Evolutionary conservation across 2,888 invertebrate species (phyloP).

Genomic region (Sympetrum striolatum): DNA sequence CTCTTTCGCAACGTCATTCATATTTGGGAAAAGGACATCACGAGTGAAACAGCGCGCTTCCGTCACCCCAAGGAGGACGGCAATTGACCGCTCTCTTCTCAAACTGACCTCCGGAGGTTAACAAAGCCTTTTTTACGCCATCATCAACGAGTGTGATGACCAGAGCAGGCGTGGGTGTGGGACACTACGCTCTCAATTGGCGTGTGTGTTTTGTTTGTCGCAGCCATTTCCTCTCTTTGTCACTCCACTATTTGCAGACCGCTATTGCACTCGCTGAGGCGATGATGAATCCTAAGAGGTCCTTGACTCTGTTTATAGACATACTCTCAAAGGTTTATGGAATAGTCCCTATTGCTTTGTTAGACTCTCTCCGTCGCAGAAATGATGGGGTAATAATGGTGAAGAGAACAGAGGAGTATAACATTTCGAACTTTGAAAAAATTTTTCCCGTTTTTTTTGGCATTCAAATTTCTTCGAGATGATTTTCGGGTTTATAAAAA

Average conservation of each 20-base stretch:
- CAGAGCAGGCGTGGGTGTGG: constrained; percentile 1
- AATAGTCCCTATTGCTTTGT: not conserved
- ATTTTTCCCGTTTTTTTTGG: no score
- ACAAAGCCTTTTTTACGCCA: not conserved
- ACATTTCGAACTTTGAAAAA: not conserved
- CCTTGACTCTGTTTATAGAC: not conserved
- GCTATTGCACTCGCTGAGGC: not conserved
- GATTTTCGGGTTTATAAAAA: no score
- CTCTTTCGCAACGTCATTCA: not conserved
- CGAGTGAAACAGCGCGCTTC: not conserved
- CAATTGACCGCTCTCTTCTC: not conserved
- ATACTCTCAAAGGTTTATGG: not conserved
- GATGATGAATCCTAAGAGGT: not conserved
- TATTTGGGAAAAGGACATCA: not conserved
- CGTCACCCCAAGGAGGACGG: not conserved
- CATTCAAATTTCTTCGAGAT: no score
- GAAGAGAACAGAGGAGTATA: not conserved
- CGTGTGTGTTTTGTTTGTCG: constrained; percentile 16
- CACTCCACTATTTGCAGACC: not conserved
- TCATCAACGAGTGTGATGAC: not conserved
- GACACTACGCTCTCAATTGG: not conserved
- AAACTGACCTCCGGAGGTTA: not conserved
- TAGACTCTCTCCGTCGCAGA: not conserved
- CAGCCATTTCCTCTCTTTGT: not conserved
- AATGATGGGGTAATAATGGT: not conserved